Base-by-base conservation (phyloP, 2,797 vertebrate species). In the Nannoperca obscura region DNA sequence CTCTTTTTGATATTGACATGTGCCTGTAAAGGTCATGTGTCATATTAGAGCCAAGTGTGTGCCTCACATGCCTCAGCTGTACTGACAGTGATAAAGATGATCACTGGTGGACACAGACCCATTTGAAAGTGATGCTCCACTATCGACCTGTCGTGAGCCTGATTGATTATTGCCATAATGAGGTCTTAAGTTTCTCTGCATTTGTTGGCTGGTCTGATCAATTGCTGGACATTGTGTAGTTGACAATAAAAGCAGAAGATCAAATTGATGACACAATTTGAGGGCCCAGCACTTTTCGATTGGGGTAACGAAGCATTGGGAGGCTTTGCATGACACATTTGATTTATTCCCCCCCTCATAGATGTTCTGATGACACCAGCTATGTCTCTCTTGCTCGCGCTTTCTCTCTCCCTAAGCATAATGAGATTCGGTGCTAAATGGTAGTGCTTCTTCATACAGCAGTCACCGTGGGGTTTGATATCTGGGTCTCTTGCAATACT, bases 241-340 rank as follows among this genome's bases (percentile, higher is more conserved):
- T 94, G 94, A 94, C 94, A 93, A 93, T 93, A 90, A 93, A 94
- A 94, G 93, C 88, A 89, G 83, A 86, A 83, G 90, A 94, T 95
- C 91, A 92, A 94, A 95, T 95, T 94, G 93, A 95, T 94, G 93
- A 93, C 83, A 91, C 89, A 86, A 89, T 93, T 84, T 49, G 70
- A 74, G 77, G 58, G 78, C 78, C 86, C 83, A 87, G 86, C 80
- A 81, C 86, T 86, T 89, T 93, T 91, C 87, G 88, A 92, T 92
- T 83, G 77, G 85, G 72, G 80, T 93, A 94, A 93, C 87, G 81
- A 90, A 93, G 86, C 88, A 82, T 87, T 81, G 78, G 77, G 83
- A 91, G 81, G 65, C 76, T 70, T 79, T 81, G 57, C 71, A 27
- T 91, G 92, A 93, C 80, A 86, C 57, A 55, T 95, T 91, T 94